A percentile compares a stretch with the other conserved stretches of the same genome.
Evolutionary conservation across 2,113 vertebrate species (phyloP).

Genomic region (Mustela lutreola): DNA sequence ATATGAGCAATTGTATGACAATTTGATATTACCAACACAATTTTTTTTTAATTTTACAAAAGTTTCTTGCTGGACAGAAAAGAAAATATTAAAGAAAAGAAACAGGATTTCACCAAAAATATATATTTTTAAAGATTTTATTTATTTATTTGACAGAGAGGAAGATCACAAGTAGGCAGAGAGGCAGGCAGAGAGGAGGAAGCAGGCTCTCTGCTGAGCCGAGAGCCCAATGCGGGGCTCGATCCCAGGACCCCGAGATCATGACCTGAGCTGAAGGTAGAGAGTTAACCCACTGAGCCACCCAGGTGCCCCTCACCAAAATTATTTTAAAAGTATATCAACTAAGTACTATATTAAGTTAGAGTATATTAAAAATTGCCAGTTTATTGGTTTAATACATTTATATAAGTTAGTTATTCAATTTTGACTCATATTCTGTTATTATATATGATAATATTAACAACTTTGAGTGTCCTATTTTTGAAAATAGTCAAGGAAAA

Average conservation of each 20-base stretch:
- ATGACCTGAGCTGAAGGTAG: no score
- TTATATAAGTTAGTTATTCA: background rate
- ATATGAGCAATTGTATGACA: background rate
- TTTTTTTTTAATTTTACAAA: background rate
- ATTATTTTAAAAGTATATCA: background rate
- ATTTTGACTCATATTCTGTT: background rate
- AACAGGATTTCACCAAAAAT: background rate
- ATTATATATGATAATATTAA: background rate
- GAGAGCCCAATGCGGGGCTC: no score
- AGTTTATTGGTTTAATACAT: background rate
- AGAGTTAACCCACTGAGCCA: no score
- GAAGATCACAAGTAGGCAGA: no score
- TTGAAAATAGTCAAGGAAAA: background rate
- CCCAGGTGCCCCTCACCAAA: background rate
- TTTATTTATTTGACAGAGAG: no score
- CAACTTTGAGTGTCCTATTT: background rate
- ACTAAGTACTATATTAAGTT: background rate
- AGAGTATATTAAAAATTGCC: background rate
- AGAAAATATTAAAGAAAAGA: background rate
- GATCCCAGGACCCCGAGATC: no score
- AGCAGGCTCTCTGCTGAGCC: no score
- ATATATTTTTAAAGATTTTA: background rate
- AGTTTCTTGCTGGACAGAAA: background rate
- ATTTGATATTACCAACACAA: background rate
- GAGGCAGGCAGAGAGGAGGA: no score